Base-by-base conservation (phyloP, 2,113 vertebrate genomes). In the Garra rufa region DNA sequence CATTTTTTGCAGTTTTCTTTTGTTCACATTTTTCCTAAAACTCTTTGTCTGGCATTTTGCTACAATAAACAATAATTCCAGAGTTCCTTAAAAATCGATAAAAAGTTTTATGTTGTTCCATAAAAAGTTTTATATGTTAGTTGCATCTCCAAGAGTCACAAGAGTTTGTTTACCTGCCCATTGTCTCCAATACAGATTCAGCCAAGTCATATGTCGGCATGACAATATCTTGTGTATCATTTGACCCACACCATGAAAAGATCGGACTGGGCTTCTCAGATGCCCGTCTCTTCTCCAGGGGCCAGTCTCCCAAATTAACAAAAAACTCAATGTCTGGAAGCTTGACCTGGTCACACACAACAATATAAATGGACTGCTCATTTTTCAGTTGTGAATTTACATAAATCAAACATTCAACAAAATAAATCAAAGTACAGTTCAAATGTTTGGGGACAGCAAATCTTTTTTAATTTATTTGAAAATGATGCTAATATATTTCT, bases 191-290 rank as follows among this genome's bases (percentile, higher is more conserved):
- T 50, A 98, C 96, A 0, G 98, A 99, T 88, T 99, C 98, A 0
- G 97, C 99, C 91, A 99, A 90, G 90, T 99, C 98, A 0, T 99
- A 99, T 1, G 98, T 99, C 46, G 98, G 98, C 97, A 99, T 99
- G 85, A 99, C 97, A 0, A 99, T 98, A 83, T 99, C 98, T 89
- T 92, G 95, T 61, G 98, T 97, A 19, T 97, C 97, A 34, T 90
- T 96, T 44, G 98, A 99, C 63, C 98, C 98, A 87, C 98, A 99
- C 98, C 98, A 99, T 0, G 98, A 99, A 90, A 99, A 98, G 90
- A 99, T 97, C 0, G 98, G 98, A 82, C 97, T 97, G 82, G 97
- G 89, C 13, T 92, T 94, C 69, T 96, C 91, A 0, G 86, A 52
- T 50, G 93, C 82, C 85, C 95, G 96, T 89, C 93, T 97, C 88